Evolutionary conservation across 2,888 invertebrate species (phyloP), one percentile per base, ranked within the genome.

Genomic region (Pterostichus madidus): DNA sequence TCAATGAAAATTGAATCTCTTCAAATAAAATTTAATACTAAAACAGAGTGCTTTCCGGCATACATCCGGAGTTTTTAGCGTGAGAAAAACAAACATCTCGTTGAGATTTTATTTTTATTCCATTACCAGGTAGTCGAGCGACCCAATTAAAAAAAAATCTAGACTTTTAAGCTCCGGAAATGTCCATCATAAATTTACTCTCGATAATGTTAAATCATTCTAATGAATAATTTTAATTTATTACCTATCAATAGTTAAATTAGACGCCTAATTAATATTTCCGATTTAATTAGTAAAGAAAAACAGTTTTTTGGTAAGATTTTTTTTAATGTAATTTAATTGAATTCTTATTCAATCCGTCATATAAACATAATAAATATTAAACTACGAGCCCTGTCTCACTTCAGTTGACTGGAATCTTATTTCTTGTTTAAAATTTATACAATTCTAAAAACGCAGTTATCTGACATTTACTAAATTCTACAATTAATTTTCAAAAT

Each of bases 1-100:
- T 59, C 59, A 61, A 61, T 46, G 61, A 78, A 76, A 76, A 76
- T 6, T 44, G 59, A 78, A 39, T 61, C 61, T 61, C 17, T 59
- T 59, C 59, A 78, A 78, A 78, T n/a, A 78, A 44, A 78, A 78
- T 59, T 75, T 78, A 78, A 78, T 61, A 78, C 44, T 78, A 61
- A 59, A 77, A 53, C 32, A 32, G 32, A 44, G 78, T 78, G 78
- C 59, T 61, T 59, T 59, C 61, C 61, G 78, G 44, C 46, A 31
- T 24, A 78, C 61, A 78, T 78, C 78, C 78, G 78, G 78, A 35
- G 32, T 10, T 61, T 78, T 61, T 46, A 61, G 44, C 59, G 78
- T 78, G 78, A 78, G 78, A 78, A 78, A 78, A 44, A 61, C 78
- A 78, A 78, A 78, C 61, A 78, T 44, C 39, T 13, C 44, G 15